phyloP scores from a whole-genome alignment of 2,113 vertebrate species.

The Phocoena phocoena region DNA sequence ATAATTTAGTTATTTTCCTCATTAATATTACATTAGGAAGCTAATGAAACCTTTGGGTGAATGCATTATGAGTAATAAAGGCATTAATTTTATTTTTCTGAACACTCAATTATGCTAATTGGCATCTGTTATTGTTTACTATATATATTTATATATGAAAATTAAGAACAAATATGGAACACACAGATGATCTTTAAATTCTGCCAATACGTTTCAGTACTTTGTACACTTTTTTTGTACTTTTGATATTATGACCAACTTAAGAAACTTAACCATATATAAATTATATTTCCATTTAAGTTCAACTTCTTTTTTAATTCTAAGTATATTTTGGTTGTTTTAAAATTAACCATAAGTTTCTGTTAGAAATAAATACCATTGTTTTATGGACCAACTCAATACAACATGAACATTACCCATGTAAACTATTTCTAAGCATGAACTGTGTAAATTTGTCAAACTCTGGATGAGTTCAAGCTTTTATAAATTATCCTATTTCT shows the following conservation, averaged over 20 bases:
- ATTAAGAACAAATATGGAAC: conserved; percentile 57
- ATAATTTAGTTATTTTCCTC: conserved; percentile 83
- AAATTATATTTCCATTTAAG: neutral
- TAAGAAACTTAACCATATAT: neutral
- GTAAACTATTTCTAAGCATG: neutral
- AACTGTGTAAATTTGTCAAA: neutral
- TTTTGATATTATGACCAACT: neutral
- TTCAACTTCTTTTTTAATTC: neutral
- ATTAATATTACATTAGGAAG: conserved; percentile 87
- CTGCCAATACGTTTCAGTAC: neutral
- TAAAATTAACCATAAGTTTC: neutral
- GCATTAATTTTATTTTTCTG: conserved; percentile 86
- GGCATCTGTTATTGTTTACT: conserved; percentile 84
- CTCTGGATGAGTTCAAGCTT: neutral
- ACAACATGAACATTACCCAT: neutral
- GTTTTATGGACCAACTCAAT: neutral
- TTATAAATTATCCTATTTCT: neutral
- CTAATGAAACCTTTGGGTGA: conserved; percentile 90
- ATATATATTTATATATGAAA: conserved; percentile 69
- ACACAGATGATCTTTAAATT: neutral
- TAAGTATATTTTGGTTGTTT: neutral
- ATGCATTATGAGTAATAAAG: conserved; percentile 88
- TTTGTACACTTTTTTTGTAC: neutral
- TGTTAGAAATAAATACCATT: neutral
- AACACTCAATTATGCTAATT: conserved; percentile 86